phyloP scores from a whole-genome alignment of 2,888 invertebrate genomes.

The Germaria angustata region DNA sequence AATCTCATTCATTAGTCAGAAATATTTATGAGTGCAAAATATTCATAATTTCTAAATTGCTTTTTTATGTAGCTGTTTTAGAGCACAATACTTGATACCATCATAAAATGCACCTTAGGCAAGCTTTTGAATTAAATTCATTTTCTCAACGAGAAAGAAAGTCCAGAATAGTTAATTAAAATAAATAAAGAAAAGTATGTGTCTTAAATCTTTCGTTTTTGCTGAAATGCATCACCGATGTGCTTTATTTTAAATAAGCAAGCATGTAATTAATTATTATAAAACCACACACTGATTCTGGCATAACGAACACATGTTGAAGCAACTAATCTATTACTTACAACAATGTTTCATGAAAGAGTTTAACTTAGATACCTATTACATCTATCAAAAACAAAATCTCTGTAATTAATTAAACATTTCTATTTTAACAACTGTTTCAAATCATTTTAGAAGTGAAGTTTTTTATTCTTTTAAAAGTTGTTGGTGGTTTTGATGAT shows the following conservation, averaged over 20 bases:
- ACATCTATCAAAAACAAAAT: constrained; percentile 33
- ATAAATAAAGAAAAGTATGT: constrained; percentile 62
- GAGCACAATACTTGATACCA: background rate
- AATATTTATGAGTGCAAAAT: background rate
- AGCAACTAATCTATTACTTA: constrained; percentile 30
- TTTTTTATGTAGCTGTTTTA: background rate
- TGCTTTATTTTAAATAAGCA: constrained; percentile 4
- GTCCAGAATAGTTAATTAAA: background rate
- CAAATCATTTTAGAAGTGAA: background rate
- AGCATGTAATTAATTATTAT: constrained; percentile 22
- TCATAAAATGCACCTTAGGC: background rate
- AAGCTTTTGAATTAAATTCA: too few relatives aligned
- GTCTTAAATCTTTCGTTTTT: constrained; percentile 68
- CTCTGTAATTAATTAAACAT: constrained; percentile 21
- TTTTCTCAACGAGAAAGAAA: background rate
- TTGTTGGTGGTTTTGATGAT: constrained; percentile 21
- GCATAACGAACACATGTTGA: constrained; percentile 23
- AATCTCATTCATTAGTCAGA: background rate
- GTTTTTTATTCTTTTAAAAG: background rate
- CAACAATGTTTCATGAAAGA: constrained; percentile 43
- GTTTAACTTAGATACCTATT: background rate
- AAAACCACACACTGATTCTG: constrained; percentile 20
- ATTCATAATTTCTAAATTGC: background rate
- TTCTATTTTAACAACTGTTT: constrained; percentile 23
- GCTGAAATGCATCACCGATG: background rate